Evolutionary conservation across 1,140 invertebrate species (phyloP).

Genomic region (Psix sp.): DNA sequence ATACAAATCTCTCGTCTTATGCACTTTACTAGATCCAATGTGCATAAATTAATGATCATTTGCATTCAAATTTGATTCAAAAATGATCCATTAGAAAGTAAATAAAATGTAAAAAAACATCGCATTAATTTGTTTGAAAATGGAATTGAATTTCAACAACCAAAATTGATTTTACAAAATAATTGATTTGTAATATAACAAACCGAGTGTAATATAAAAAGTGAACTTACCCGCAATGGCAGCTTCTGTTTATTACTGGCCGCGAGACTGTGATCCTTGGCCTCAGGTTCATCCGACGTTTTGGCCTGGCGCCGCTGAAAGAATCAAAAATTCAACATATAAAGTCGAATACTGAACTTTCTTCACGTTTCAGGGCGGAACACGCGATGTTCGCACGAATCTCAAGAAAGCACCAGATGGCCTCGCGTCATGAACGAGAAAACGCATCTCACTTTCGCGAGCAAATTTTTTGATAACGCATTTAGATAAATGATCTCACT

Average conservation of each 20-base stretch:
- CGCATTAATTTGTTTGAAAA: too few relatives aligned
- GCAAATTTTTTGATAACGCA: slow-evolving; percentile 44
- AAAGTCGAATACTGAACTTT: slow-evolving; percentile 60
- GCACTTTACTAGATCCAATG: too few relatives aligned
- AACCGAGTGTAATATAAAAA: too few relatives aligned
- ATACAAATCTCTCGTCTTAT: too few relatives aligned
- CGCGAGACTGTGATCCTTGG: slow-evolving; percentile 67
- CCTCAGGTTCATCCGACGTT: slow-evolving; percentile 66
- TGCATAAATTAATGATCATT: too few relatives aligned
- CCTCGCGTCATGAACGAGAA: slow-evolving; percentile 53
- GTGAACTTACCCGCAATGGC: slow-evolving; percentile 68
- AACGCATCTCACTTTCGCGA: slow-evolving; percentile 57
- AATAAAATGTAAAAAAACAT: too few relatives aligned
- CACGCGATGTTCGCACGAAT: slow-evolving; percentile 23
- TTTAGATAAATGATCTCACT: slow-evolving; percentile 23
- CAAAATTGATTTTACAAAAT: too few relatives aligned
- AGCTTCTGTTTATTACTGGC: slow-evolving; percentile 68
- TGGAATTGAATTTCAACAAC: too few relatives aligned
- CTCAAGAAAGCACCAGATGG: slow-evolving; percentile 9
- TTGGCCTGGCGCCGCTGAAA: slow-evolving; percentile 70
- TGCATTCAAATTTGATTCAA: too few relatives aligned
- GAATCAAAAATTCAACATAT: slow-evolving; percentile 49
- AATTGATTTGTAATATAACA: too few relatives aligned
- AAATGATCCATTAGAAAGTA: too few relatives aligned
- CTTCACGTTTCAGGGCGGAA: slow-evolving; percentile 72